Conservation (phyloP, 2,113 vertebrate genomes). For the Laticauda colubrina region DNA sequence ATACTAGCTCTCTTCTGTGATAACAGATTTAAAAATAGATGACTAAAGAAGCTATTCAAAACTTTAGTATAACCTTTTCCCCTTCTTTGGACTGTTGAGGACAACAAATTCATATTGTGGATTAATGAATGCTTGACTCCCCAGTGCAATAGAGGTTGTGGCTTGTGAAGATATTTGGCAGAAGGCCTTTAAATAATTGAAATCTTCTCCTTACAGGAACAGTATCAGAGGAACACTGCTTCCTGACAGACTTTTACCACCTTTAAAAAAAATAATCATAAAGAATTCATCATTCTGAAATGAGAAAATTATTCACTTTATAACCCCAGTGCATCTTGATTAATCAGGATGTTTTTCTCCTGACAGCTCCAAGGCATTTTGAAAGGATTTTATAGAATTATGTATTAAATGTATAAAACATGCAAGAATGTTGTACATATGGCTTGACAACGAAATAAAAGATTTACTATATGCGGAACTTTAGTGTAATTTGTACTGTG, state of each 20-base stretch:
- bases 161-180: not conserved
- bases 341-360: not conserved
- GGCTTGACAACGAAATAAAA: not conserved
- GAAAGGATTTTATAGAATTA: not conserved
- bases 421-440: not conserved
- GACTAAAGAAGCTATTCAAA: not conserved
- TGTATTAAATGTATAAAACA: not conserved
- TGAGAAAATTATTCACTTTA: not conserved
- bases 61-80: not conserved
- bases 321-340: not conserved
- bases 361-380: not conserved
- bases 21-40: not conserved
- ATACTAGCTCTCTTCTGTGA: not conserved
- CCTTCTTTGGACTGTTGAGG: not conserved
- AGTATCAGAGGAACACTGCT: not conserved
- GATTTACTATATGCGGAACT: too few species aligned
- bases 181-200: not conserved
- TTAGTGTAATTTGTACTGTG: not conserved
- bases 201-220: conserved; percentile 21
- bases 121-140: not conserved
- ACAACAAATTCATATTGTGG: not conserved
- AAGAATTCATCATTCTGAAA: not conserved
- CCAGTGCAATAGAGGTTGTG: not conserved
- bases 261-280: not conserved
- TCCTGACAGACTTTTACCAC: not conserved